A percentile compares a stretch with the other conserved stretches of the same genome.
Conservation (phyloP, 2,113 vertebrate species). For the Cebus imitator region DNA sequence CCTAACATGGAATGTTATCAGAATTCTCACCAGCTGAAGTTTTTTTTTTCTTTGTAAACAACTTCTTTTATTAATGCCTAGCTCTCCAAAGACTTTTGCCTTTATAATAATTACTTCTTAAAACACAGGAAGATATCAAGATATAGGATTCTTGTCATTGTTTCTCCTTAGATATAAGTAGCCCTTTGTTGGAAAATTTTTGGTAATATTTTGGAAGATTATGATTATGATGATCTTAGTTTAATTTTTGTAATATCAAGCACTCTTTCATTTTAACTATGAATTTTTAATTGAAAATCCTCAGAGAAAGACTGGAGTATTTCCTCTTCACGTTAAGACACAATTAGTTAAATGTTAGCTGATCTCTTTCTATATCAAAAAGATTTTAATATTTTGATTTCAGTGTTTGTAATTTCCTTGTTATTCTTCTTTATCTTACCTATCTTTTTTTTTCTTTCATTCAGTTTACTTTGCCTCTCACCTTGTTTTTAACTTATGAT, state of each 20-base stretch:
- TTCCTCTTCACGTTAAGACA: not conserved
- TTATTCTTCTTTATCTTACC: not conserved
- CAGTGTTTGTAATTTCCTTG: not conserved
- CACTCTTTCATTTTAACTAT: not conserved
- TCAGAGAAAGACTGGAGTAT: not conserved
- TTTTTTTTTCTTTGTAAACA: not conserved
- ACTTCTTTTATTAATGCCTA: not conserved
- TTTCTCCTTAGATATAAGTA: not conserved
- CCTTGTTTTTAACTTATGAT: not conserved
- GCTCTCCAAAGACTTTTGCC: not conserved
- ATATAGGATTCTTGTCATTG: not conserved
- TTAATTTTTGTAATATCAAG: not conserved
- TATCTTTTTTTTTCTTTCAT: not conserved
- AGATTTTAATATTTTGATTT: not conserved
- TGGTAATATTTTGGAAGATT: not conserved
- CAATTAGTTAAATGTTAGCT: not conserved
- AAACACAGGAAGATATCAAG: not conserved
- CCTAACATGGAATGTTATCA: not conserved
- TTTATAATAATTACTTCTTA: not conserved
- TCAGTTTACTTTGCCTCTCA: not conserved
- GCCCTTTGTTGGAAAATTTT: not conserved
- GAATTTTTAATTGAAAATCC: not conserved
- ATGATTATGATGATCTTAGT: not conserved
- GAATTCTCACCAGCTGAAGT: not conserved
- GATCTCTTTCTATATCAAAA: not conserved